Evolutionary conservation across 2,888 invertebrate genomes (phyloP).

Genomic region (Euclidia mi): DNA sequence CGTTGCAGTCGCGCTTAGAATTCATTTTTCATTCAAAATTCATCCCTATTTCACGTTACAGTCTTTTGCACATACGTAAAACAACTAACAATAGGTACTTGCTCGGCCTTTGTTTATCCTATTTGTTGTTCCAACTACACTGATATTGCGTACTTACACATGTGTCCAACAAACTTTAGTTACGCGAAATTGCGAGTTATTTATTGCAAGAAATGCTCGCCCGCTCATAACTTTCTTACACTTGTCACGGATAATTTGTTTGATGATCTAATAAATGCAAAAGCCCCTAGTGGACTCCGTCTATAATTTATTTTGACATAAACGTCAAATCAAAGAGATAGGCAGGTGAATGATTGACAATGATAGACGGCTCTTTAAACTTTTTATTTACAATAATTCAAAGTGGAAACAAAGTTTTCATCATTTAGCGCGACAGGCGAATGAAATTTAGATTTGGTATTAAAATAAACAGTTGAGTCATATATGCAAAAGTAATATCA

Average conservation of each 20-base stretch:
- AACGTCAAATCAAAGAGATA: slow-evolving; percentile 32
- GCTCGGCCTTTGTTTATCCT: slow-evolving; percentile 69
- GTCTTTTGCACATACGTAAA: slow-evolving; percentile 74
- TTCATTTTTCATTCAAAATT: too few species aligned
- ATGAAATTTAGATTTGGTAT: slow-evolving; percentile 30
- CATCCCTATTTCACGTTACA: slow-evolving; percentile 77
- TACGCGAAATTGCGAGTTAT: slow-evolving; percentile 34
- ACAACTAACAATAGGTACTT: slow-evolving; percentile 72
- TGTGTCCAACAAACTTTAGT: slow-evolving; percentile 47
- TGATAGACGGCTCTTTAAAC: slow-evolving; percentile 52
- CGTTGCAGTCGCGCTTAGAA: slow-evolving; percentile 80
- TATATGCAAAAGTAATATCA: slow-evolving; percentile 60
- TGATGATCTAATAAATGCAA: slow-evolving; percentile 45
- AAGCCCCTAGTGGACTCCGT: slow-evolving; percentile 26
- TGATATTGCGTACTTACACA: slow-evolving; percentile 48
- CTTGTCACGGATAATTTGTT: slow-evolving; percentile 48
- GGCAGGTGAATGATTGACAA: slow-evolving; percentile 54
- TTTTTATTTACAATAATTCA: slow-evolving; percentile 39
- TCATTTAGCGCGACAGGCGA: slow-evolving; percentile 30
- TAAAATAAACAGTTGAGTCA: slow-evolving; percentile 44
- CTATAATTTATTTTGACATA: slow-evolving; percentile 37
- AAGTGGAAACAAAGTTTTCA: slow-evolving; percentile 39
- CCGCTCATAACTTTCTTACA: slow-evolving; percentile 30
- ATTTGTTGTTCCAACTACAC: slow-evolving; percentile 64
- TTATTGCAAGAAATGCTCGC: slow-evolving; percentile 36